Evolutionary conservation across 1,140 invertebrate genomes (phyloP).

Genomic region (Phocides pigmalion): DNA sequence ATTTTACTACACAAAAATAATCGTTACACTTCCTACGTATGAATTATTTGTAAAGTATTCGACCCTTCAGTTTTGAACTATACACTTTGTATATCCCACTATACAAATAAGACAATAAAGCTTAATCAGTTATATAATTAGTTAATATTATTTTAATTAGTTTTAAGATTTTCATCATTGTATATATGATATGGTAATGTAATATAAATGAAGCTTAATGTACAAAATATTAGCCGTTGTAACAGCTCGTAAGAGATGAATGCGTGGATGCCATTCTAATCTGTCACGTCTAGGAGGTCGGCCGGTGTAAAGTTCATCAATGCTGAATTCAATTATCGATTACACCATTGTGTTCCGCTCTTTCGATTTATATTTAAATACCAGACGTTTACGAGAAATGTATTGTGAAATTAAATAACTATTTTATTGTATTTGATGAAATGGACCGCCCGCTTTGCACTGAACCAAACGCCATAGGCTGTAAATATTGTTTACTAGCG

Average conservation of each 20-base stretch:
- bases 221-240: conserved; percentile 16
- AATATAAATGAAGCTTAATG: too few species aligned
- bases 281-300: conserved; percentile 82
- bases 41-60: too few species aligned
- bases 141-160: too few species aligned
- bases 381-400: conserved; percentile 78
- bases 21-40: too few species aligned
- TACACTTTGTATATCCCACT: too few species aligned
- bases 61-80: too few species aligned
- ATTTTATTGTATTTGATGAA: conserved; percentile 72
- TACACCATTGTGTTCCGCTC: conserved; percentile 82
- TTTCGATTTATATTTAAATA: conserved; percentile 83
- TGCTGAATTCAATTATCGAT: conserved; percentile 83
- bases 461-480: conserved; percentile 18
- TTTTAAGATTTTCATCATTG: too few species aligned
- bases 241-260: conserved; percentile 58
- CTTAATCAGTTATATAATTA: too few species aligned
- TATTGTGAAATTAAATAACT: conserved; percentile 77
- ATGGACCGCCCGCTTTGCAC: conserved; percentile 61
- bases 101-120: too few species aligned
- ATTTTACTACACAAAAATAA: too few species aligned
- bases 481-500: conserved; percentile 15
- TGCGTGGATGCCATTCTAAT: conserved; percentile 77
- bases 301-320: conserved; percentile 82
- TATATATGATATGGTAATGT: too few species aligned